Conservation (phyloP, 2,888 invertebrate genomes). For the Pristionchus maxplancki region DNA sequence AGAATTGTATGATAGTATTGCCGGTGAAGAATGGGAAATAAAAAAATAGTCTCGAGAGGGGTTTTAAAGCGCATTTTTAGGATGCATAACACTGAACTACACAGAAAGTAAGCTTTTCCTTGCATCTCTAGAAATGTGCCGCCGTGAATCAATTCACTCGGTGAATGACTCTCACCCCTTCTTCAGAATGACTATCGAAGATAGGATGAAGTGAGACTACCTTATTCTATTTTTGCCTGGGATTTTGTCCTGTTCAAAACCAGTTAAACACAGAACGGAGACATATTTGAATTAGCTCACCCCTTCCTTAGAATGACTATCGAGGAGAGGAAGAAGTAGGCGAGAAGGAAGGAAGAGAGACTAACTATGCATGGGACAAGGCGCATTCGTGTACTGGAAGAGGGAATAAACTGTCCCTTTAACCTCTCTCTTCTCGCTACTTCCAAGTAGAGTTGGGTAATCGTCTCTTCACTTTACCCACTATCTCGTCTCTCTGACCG, state of each 20-base stretch:
- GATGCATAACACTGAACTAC: too few relatives aligned
- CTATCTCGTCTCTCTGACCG: background rate
- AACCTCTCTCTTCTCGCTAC: background rate
- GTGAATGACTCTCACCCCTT: background rate
- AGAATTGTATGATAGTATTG: too few relatives aligned
- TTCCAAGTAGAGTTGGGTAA: background rate
- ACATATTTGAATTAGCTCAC: too few relatives aligned
- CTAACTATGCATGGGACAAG: constrained; percentile 40
- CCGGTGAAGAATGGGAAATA: too few relatives aligned
- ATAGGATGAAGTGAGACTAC: constrained; percentile 16
- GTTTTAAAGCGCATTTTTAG: too few relatives aligned
- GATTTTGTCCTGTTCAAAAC: too few relatives aligned
- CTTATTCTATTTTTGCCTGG: too few relatives aligned
- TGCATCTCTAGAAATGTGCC: too few relatives aligned
- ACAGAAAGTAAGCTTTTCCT: too few relatives aligned
- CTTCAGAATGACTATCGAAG: background rate
- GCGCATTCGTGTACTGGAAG: background rate
- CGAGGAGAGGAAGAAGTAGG: background rate
- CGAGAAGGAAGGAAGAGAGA: background rate
- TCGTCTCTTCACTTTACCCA: background rate
- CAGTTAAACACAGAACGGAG: too few relatives aligned
- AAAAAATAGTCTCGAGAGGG: too few relatives aligned
- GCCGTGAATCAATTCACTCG: too few relatives aligned
- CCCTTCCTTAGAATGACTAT: background rate
- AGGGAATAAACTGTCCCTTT: background rate